Evolutionary conservation across 2,888 invertebrate species (phyloP).

Genomic region (Drosophila lacicola): DNA sequence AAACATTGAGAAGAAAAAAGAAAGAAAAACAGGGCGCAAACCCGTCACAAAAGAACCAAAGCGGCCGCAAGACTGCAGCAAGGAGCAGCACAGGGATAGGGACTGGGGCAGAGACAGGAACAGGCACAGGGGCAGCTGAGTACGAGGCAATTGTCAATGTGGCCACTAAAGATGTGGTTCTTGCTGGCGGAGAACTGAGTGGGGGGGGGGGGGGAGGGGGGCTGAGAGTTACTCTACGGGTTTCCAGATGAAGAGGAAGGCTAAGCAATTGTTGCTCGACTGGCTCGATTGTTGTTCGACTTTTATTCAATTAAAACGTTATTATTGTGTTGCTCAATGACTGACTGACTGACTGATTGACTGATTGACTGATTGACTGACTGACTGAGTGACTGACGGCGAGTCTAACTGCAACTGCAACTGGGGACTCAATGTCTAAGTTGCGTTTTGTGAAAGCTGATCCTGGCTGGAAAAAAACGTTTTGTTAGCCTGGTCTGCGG

Average conservation of each 20-base stretch:
- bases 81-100: slow-evolving; percentile 1
- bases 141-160: slow-evolving; percentile 44
- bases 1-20: slow-evolving; percentile 1
- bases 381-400: slow-evolving; percentile 23
- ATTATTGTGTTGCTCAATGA: slow-evolving; percentile 71
- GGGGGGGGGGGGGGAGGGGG: neutral
- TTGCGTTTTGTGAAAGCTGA: slow-evolving; percentile 78
- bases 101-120: neutral
- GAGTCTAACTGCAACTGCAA: slow-evolving; percentile 29
- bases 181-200: slow-evolving; percentile 2
- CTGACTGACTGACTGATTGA: slow-evolving; percentile 45
- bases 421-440: slow-evolving; percentile 78
- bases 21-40: slow-evolving; percentile 16
- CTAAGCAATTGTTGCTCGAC: slow-evolving; percentile 65
- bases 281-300: slow-evolving; percentile 45
- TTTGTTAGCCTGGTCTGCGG: slow-evolving; percentile 60
- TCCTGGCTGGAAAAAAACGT: slow-evolving; percentile 67
- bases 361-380: slow-evolving; percentile 37
- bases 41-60: slow-evolving; percentile 33
- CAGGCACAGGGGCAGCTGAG: slow-evolving; percentile 16
- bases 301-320: slow-evolving; percentile 82
- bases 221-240: neutral
- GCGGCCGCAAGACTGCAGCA: slow-evolving; percentile 61
- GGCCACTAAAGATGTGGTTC: slow-evolving; percentile 3
- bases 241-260: slow-evolving; percentile 11